Conservation (phyloP, 2,888 invertebrate species). For the Rotaria magnacalcarata region DNA sequence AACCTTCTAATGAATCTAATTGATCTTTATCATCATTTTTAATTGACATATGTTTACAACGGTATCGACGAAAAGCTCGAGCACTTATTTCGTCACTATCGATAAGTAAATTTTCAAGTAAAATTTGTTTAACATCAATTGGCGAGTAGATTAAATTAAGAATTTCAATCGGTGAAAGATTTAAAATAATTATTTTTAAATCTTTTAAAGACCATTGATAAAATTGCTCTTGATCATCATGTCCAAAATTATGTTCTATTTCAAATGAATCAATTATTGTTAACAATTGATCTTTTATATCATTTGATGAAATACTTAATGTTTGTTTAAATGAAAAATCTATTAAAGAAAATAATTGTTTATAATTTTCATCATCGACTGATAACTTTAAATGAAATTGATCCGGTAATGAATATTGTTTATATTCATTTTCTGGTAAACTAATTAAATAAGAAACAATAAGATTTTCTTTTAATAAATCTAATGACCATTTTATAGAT, state of each 20-base stretch:
- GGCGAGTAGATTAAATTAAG: background rate
- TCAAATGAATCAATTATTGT: background rate
- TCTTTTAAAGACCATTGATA: background rate
- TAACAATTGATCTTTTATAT: background rate
- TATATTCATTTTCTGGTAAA: background rate
- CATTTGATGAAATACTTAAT: background rate
- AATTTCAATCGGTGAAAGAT: background rate
- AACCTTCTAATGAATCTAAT: background rate
- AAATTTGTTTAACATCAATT: background rate
- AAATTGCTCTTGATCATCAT: background rate
- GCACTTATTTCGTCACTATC: background rate
- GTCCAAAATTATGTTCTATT: background rate
- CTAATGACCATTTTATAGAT: background rate
- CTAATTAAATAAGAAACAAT: background rate
- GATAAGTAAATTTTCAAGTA: background rate
- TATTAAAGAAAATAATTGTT: constrained; percentile 5
- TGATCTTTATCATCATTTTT: background rate
- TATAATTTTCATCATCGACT: background rate
- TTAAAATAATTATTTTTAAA: background rate
- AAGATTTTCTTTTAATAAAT: constrained; percentile 2
- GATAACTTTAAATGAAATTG: background rate
- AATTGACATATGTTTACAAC: constrained; percentile 31
- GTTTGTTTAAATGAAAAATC: background rate
- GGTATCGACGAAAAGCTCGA: background rate
- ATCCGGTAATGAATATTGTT: background rate